Evolutionary conservation across 2,797 vertebrate genomes (phyloP), one percentile per base, ranked within the genome.

Genomic region (Rhyacichthys aspro): DNA sequence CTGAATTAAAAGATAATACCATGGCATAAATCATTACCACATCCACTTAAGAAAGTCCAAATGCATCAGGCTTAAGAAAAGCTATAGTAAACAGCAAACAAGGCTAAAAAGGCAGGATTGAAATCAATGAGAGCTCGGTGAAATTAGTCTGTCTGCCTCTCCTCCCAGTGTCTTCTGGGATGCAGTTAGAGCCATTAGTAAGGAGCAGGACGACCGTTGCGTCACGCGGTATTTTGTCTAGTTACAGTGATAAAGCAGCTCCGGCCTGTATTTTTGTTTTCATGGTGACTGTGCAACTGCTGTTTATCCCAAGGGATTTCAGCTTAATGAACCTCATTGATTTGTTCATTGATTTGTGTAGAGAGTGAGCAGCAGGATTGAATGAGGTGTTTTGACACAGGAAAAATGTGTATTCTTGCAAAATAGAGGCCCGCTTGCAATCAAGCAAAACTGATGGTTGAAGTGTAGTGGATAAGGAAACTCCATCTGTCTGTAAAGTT

Each of bases 311-410:
- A 8, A 56, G 78, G 78, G 80, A 86, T 88, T 89, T 87, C 75
- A 84, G 59, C 59, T 64, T 88, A 86, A 91, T 90, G 77, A 91
- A 86, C 67, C 50, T 72, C 79, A 89, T 91, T 84, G 88, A 92
- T 91, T 87, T 86, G 66, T 77, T 78, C 72, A 85, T 83, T 69
- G 83, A 85, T 84, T 78, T 80, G 70, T 78, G 65, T 81, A 76
- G 79, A 76, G 66, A 70, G 80, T 83, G 78, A 74, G 69, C 67
- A 85, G 75, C 70, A 81, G 73, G 79, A 87, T 62, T 76, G 82
- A 89, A 83, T 56, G 63, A 79, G 72, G 59, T 80, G 75, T 83
- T 91, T 86, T 88, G 83, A 89, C 76, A 72, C 65, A 37, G 44
- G 55, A 68, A 82, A 74, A 84, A 80, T 72, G 46, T 76, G 60